Evolutionary conservation across 2,113 vertebrate species (phyloP).

Genomic region (Sisor rabdophorus): DNA sequence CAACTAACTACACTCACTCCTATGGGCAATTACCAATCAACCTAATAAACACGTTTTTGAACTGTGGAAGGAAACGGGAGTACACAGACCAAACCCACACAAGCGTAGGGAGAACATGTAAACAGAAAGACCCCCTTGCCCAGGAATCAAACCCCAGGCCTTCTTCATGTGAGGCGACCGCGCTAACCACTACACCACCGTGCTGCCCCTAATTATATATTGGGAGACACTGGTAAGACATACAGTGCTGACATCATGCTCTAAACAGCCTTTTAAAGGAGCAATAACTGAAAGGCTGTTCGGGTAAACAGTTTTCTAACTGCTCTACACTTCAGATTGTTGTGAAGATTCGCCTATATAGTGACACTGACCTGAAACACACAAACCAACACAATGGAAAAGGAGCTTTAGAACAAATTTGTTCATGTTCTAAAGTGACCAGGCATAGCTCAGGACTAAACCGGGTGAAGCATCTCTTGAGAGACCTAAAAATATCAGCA

Average conservation of each 20-base stretch:
- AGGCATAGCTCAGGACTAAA: background rate
- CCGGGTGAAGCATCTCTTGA: conserved; percentile 5
- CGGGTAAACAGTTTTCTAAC: background rate
- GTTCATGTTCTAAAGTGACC: background rate
- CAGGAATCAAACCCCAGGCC: no score
- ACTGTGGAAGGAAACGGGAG: no score
- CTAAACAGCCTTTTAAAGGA: background rate
- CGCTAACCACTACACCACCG: no score
- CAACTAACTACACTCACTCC: no score
- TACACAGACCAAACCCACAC: no score
- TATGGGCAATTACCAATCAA: no score
- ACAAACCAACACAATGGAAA: background rate
- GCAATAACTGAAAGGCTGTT: background rate
- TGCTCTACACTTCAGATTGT: background rate
- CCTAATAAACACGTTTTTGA: no score
- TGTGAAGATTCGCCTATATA: background rate
- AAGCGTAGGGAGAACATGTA: no score
- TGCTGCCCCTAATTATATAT: no score
- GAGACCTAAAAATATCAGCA: conserved; percentile 1
- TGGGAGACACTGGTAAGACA: background rate
- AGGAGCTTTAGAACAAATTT: background rate
- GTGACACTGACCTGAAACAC: background rate
- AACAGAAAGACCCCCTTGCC: no score
- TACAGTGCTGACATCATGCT: background rate
- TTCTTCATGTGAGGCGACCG: no score